Evolutionary conservation across 2,888 invertebrate genomes (phyloP), one percentile per base, ranked within the genome.

Genomic region (Scaptomyza tumidula): DNA sequence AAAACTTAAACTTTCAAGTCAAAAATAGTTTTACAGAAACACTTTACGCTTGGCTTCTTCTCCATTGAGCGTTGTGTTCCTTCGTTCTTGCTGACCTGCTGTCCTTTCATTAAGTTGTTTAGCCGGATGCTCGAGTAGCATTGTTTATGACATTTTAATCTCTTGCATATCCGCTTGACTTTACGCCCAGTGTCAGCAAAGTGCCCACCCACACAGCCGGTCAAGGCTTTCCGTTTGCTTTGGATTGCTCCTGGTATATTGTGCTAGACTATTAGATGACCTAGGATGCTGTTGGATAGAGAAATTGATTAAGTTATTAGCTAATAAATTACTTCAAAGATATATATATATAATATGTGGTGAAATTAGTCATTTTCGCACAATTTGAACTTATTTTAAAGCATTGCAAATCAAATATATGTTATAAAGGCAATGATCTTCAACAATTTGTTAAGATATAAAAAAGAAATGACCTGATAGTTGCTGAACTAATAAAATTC

Each of bases 141-240:
- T 88, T 83, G 88, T 86, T 83, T 83, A 83, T 88, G 87, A 85
- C 89, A 88, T 88, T 84, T 88, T 84, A 88, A 83, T 83, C 89
- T 84, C 79, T 84, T 78, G 87, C 87, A 88, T 89, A 88, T 87
- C 76, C 87, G 89, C 85, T 85, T 88, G 85, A 78, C 88, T 83
- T 78, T 87, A 53, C 52, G 48, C 64, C 65, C 73, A 73, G 67
- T 78, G 85, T 64, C 74, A 75, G 62, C 64, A 56, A 61, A 71
- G 60, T 69, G 76, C 49, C 41, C 61, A 24, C 31, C 49, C 78
- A 62, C 58, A 60, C 78, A 53, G 67, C 69, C 63, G 87, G 81
- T 69, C 87, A 87, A 75, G 81, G 82, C 39, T 67, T 73, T 67
- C 16, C 27, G 24, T 11, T 44, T 43, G 48, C 37, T 9, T 16